Evolutionary conservation across 2,113 vertebrate species (phyloP), one percentile per base, ranked within the genome.

Genomic region (Chionis minor): DNA sequence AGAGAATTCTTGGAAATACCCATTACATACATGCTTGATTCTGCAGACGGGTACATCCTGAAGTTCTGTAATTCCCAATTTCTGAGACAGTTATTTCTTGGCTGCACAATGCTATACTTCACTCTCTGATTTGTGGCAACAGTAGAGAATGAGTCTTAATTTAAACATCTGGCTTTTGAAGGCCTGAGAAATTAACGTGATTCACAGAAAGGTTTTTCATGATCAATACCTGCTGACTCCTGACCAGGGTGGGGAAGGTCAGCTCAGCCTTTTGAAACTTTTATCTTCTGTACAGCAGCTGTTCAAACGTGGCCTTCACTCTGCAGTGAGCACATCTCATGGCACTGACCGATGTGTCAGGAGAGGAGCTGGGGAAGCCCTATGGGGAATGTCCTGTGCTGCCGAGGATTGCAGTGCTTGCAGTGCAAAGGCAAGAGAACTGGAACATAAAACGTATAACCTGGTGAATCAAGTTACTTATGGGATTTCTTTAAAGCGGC

Each of bases 321-420:
- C n/a, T 30, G 23, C 51, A n/a, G 44, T 0, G 0, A 30, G 44
- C 24, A n/a, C 49, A 8, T 71, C 62, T 70, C 62, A 6, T 52
- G 52, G 81, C 70, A n/a, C 28, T 63, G 70, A 45, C 56, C 55
- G 67, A 0, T 0, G 0, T 61, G 52, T 75, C 35, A 13, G 32
- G 65, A 87, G 40, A 66, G 35, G 55, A 59, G 30, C 32, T 62
- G 35, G 32, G 40, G 23, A 67, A 77, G 13, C 47, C 33, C 58
- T 27, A 0, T 12, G 42, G 52, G 26, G 20, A 33, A 15, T 0
- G 1, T 35, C 54, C 59, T 49, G 7, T 2, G 2, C 58, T 78
- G 86, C 52, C 47, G 35, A 15, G 70, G 70, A 51, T 2, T 67
- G 38, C 75, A 33, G 24, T 22, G 9, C 38, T 71, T 77, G 45